phyloP scores from a whole-genome alignment of 2,888 invertebrate genomes.

The Junonia oenone region DNA sequence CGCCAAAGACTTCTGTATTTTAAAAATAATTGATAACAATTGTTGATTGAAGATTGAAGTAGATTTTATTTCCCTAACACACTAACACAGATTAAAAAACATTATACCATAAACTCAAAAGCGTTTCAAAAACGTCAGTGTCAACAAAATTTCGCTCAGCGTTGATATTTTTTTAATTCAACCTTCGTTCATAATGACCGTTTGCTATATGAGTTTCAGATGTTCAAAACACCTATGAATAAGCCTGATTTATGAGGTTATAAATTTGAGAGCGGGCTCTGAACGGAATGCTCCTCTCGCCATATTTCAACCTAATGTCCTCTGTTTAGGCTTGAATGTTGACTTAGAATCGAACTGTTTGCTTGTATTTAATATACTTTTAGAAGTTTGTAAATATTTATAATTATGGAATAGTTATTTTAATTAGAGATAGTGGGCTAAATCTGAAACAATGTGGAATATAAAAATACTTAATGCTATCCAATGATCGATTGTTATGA shows the following conservation, averaged over 20 bases:
- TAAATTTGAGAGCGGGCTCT: conserved; percentile 46
- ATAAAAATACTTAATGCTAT: no score
- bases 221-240: conserved; percentile 52
- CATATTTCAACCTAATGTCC: conserved; percentile 54
- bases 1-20: no score
- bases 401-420: no score
- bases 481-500: no score
- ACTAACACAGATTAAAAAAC: no score
- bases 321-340: conserved; percentile 42
- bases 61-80: no score
- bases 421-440: no score
- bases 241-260: conserved; percentile 50
- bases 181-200: conserved; percentile 32
- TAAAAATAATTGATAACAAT: no score
- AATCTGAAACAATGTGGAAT: no score
- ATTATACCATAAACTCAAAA: no score
- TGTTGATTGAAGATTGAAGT: no score
- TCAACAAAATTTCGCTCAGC: conserved; percentile 7
- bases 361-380: neutral
- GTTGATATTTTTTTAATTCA: conserved; percentile 26
- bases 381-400: neutral
- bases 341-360: conserved; percentile 28
- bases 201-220: conserved; percentile 39
- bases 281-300: conserved; percentile 47
- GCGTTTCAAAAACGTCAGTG: neutral